Conservation (phyloP, 2,888 invertebrate species). For the Hetaerina titia region DNA sequence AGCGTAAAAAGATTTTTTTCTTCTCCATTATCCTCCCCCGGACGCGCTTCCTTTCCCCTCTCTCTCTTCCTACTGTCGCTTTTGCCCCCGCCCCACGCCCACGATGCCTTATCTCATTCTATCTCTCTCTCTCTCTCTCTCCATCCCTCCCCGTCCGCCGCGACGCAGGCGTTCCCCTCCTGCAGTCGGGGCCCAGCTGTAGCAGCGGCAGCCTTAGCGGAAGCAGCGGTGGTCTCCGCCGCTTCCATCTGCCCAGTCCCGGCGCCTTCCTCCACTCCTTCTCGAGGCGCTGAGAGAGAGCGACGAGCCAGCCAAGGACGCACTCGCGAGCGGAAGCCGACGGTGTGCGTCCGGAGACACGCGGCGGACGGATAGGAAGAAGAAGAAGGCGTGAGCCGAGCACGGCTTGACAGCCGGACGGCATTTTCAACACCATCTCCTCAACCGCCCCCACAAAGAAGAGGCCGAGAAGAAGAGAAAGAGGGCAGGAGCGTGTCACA, state of each 20-base stretch:
- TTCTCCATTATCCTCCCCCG: no score
- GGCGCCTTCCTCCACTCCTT: conserved; percentile 63
- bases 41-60: not conserved
- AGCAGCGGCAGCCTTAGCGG: conserved; percentile 57
- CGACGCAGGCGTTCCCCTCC: conserved; percentile 63
- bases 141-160: not conserved
- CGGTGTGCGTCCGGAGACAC: conserved; percentile 4
- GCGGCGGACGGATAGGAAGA: conserved; percentile 44
- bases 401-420: not conserved
- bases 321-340: not conserved
- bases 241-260: conserved; percentile 62
- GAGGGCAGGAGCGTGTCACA: not conserved
- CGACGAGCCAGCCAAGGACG: not conserved
- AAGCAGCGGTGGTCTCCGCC: conserved; percentile 59
- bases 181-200: conserved; percentile 65
- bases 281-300: conserved; percentile 54
- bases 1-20: not conserved
- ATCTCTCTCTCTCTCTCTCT: not conserved
- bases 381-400: not conserved
- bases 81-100: not conserved
- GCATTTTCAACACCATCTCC: not conserved
- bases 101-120: not conserved
- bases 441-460: conserved; percentile 33
- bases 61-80: not conserved
- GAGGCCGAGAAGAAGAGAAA: not conserved